Evolutionary conservation across 2,888 invertebrate species (phyloP).

Genomic region (Dasysyrphus tricinctus): DNA sequence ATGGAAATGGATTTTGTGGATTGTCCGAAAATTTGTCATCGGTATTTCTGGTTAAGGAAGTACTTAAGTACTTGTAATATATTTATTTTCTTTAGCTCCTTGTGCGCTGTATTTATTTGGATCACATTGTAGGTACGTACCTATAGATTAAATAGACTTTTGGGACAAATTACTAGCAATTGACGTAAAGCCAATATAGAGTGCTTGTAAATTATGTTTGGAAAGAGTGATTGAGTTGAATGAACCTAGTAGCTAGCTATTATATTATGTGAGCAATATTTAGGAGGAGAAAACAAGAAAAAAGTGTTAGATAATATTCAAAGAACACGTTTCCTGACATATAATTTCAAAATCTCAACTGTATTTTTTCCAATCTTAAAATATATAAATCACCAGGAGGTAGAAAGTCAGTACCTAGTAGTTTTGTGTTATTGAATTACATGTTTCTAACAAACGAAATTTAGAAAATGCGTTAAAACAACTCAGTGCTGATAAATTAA

Average conservation of each 20-base stretch:
- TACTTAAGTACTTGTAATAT: slow-evolving; percentile 59
- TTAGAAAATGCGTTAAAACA: too few relatives aligned
- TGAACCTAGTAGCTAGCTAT: not conserved
- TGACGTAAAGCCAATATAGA: slow-evolving; percentile 16
- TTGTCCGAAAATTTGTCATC: slow-evolving; percentile 74
- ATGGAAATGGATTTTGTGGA: slow-evolving; percentile 74
- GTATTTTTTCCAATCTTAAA: too few relatives aligned
- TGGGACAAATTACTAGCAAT: slow-evolving; percentile 37
- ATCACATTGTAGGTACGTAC: slow-evolving; percentile 1
- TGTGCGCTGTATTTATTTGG: not conserved
- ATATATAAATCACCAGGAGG: too few relatives aligned
- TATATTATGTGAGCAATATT: too few relatives aligned
- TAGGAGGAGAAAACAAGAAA: too few relatives aligned
- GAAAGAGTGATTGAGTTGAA: slow-evolving; percentile 23
- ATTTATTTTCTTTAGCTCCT: slow-evolving; percentile 17
- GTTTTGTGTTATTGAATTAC: too few relatives aligned
- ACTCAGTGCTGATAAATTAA: too few relatives aligned
- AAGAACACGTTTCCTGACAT: too few relatives aligned
- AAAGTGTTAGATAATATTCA: too few relatives aligned
- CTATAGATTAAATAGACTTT: slow-evolving; percentile 9
- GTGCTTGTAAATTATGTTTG: slow-evolving; percentile 17
- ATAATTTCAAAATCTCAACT: too few relatives aligned
- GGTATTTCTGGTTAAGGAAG: slow-evolving; percentile 66
- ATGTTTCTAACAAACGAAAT: too few relatives aligned
- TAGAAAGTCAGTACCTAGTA: too few relatives aligned